phyloP scores from a whole-genome alignment of 2,113 vertebrate genomes.

The Ctenodactylus gundi region DNA sequence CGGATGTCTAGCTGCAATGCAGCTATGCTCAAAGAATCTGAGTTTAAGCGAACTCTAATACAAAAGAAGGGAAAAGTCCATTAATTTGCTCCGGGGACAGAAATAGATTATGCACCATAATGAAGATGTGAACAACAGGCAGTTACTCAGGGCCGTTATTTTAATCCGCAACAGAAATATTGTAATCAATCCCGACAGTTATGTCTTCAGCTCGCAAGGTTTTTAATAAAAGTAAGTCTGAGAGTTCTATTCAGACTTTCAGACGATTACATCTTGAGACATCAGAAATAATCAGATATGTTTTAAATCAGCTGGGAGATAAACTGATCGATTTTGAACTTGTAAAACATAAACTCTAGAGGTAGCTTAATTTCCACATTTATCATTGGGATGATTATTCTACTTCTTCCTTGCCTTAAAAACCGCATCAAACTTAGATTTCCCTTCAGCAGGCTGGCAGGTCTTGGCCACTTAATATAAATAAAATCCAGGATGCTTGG shows the following conservation, averaged over 20 bases:
- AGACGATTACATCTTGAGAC: constrained; percentile 74
- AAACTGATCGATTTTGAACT: constrained; percentile 82
- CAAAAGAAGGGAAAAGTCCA: constrained; percentile 65
- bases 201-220: constrained; percentile 70
- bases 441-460: constrained; percentile 63
- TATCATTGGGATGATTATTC: constrained; percentile 83
- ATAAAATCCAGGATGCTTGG: constrained; percentile 68
- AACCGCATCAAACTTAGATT: constrained; percentile 64
- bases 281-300: constrained; percentile 83
- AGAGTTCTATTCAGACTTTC: constrained; percentile 80
- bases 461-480: constrained; percentile 72
- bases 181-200: constrained; percentile 74
- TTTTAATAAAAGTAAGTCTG: constrained; percentile 79
- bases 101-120: constrained; percentile 74
- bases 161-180: constrained; percentile 74
- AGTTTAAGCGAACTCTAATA: constrained; percentile 67
- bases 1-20: constrained; percentile 58
- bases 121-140: constrained; percentile 71
- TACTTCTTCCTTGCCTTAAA: constrained; percentile 74
- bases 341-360: constrained; percentile 79
- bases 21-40: constrained; percentile 71
- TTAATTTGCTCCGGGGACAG: constrained; percentile 77
- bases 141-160: constrained; percentile 70
- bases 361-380: constrained; percentile 82
- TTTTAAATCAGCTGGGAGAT: constrained; percentile 83